phyloP scores from a whole-genome alignment of 2,888 invertebrate species.

The Drosophila prolongata region DNA sequence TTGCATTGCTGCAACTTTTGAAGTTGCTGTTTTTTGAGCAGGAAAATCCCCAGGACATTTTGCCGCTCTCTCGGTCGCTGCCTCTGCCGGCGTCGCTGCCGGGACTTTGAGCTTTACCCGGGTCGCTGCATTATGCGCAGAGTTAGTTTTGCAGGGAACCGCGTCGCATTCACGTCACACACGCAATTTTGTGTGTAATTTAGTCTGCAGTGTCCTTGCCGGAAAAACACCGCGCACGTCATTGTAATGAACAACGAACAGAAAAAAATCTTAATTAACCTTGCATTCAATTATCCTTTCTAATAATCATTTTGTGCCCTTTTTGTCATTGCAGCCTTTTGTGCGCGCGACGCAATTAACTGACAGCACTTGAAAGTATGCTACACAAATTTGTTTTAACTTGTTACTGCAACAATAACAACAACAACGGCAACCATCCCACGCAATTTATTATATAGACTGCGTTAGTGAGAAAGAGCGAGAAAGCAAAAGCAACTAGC shows the following conservation, averaged over 20 bases:
- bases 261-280: conserved; percentile 3
- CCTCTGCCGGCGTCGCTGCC: conserved; percentile 29
- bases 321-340: conserved; percentile 65
- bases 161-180: conserved; percentile 71
- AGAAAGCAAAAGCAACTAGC: conserved; percentile 17
- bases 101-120: conserved; percentile 64
- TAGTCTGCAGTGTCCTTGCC: conserved; percentile 16
- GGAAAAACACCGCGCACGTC: conserved; percentile 11
- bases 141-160: conserved; percentile 78
- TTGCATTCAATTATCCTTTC: conserved; percentile 25
- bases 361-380: conserved; percentile 71
- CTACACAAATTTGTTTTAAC: conserved; percentile 60
- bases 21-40: conserved; percentile 18
- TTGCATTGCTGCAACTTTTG: conserved; percentile 51
- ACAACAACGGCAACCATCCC: conserved; percentile 31
- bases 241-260: conserved; percentile 4
- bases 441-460: conserved; percentile 33
- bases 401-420: conserved; percentile 54
- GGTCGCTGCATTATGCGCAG: conserved; percentile 80
- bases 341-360: conserved; percentile 56
- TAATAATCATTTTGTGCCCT: conserved; percentile 2
- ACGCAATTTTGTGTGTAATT: conserved; percentile 40
- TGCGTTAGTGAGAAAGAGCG: conserved; percentile 16
- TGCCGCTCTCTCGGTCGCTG: conserved; percentile 32
- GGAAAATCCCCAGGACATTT: conserved; percentile 32